Evolutionary conservation across 2,113 vertebrate species (phyloP).

Genomic region (Sinocyclocheilus grahami): DNA sequence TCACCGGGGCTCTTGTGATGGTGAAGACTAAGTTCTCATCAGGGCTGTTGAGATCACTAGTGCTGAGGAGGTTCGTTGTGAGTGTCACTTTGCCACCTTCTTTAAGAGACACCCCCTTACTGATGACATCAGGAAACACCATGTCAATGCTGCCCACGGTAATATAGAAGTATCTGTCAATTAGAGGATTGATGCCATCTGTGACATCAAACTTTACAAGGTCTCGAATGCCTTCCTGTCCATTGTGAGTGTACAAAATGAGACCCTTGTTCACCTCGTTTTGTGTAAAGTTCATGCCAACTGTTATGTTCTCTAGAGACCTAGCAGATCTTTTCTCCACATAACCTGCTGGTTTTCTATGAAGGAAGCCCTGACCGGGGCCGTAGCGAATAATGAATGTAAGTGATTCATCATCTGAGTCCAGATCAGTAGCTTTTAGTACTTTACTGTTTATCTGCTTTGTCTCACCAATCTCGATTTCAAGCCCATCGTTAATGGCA

Average conservation of each 20-base stretch:
- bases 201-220: constrained; percentile 94
- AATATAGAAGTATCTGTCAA: constrained; percentile 94
- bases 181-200: constrained; percentile 88
- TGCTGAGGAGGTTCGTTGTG: constrained; percentile 91
- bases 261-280: constrained; percentile 83
- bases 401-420: constrained; percentile 88
- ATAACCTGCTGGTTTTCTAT: constrained; percentile 69
- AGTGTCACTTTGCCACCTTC: constrained; percentile 91
- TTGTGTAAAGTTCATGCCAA: constrained; percentile 95
- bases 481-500: constrained; percentile 88
- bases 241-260: constrained; percentile 84
- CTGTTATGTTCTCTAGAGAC: constrained; percentile 82
- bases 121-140: constrained; percentile 92
- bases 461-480: constrained; percentile 86
- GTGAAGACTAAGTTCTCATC: constrained; percentile 92
- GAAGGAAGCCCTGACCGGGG: constrained; percentile 84
- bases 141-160: constrained; percentile 84
- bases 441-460: constrained; percentile 82
- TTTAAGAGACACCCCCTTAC: constrained; percentile 91
- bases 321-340: constrained; percentile 56
- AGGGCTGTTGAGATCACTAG: constrained; percentile 92
- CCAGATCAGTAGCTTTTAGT: constrained; percentile 90
- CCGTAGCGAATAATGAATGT: constrained; percentile 83
- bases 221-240: constrained; percentile 86
- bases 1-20: constrained; percentile 85